These are phyloP conservation scores for Nicator chloris DNA, from an alignment of 2,113 vertebrate genomes.

Conservation along the genomic window DNA sequence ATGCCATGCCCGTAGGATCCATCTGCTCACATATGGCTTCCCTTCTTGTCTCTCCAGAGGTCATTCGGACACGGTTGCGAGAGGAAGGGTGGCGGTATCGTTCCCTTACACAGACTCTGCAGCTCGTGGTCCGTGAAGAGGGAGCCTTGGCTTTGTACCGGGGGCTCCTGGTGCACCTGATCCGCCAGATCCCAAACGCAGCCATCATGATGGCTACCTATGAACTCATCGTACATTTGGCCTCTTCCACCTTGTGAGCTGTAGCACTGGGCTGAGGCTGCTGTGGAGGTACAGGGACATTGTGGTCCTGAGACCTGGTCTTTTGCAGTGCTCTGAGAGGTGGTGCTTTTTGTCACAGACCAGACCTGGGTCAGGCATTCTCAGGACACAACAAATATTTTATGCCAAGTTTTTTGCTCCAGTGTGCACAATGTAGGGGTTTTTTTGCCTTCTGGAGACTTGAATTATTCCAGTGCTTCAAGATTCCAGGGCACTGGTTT, in stretches of 20 bases:
- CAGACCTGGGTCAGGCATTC: background rate
- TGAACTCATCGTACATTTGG: conserved; percentile 33
- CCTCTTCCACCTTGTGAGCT: conserved; percentile 10
- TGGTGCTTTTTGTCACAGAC: background rate
- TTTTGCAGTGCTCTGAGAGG: background rate
- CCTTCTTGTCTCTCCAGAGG: conserved; percentile 30
- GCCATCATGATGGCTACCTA: conserved; percentile 68
- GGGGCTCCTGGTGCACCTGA: conserved; percentile 56
- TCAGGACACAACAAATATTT: background rate
- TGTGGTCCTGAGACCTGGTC: background rate
- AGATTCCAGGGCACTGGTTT: background rate
- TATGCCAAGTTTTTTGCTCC: background rate
- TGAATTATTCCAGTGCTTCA: background rate
- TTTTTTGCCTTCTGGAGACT: background rate
- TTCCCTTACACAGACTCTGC: conserved; percentile 62
- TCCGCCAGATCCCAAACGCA: conserved; percentile 67
- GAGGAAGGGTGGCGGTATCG: conserved; percentile 64
- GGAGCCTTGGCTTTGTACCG: conserved; percentile 55
- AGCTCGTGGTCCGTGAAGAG: conserved; percentile 53
- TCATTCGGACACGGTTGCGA: conserved; percentile 62
- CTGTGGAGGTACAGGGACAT: background rate
- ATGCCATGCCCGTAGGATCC: background rate
- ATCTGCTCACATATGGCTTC: background rate
- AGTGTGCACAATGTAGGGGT: background rate
- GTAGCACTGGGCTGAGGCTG: background rate